Evolutionary conservation across 2,113 vertebrate species (phyloP).

Genomic region (Himantopus leucocephalus): DNA sequence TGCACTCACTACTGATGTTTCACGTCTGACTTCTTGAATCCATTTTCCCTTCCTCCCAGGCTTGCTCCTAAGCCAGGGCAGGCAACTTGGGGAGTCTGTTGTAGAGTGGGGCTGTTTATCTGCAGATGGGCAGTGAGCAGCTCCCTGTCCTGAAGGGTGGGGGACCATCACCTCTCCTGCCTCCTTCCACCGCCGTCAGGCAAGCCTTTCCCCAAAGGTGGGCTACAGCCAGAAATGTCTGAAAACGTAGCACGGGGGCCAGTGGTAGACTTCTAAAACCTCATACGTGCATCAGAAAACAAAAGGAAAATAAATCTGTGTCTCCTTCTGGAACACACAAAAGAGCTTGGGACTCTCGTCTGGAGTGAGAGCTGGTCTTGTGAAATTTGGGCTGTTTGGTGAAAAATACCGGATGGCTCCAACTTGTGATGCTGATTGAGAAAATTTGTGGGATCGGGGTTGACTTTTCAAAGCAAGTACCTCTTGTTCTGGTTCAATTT

Average conservation of each 20-base stretch:
- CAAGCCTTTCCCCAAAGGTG: not conserved
- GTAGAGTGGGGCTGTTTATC: rapidly evolving
- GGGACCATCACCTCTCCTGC: not conserved
- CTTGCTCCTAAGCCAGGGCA: not conserved
- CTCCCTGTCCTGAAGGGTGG: not conserved
- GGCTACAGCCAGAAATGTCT: not conserved
- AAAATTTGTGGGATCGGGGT: not conserved
- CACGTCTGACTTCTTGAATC: rapidly evolving
- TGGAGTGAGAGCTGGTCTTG: not conserved
- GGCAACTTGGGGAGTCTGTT: not conserved
- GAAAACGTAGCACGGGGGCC: not conserved
- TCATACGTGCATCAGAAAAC: not conserved
- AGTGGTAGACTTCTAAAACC: not conserved
- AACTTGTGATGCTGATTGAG: not conserved
- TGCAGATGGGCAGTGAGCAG: not conserved
- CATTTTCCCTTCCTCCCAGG: not conserved
- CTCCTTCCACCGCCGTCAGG: not conserved
- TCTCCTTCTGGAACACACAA: not conserved
- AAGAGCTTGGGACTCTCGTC: not conserved
- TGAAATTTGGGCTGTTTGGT: not conserved
- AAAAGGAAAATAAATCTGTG: not conserved
- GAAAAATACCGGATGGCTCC: not conserved
- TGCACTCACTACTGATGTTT: not conserved
- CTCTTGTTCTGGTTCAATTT: not conserved
- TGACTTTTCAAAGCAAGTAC: not conserved